Percentiles rank a stretch among this genome's conserved stretches.
Evolutionary conservation across 92 coral and sea anemone species (phyloP).

Genomic region (Meandrina meandrites): DNA sequence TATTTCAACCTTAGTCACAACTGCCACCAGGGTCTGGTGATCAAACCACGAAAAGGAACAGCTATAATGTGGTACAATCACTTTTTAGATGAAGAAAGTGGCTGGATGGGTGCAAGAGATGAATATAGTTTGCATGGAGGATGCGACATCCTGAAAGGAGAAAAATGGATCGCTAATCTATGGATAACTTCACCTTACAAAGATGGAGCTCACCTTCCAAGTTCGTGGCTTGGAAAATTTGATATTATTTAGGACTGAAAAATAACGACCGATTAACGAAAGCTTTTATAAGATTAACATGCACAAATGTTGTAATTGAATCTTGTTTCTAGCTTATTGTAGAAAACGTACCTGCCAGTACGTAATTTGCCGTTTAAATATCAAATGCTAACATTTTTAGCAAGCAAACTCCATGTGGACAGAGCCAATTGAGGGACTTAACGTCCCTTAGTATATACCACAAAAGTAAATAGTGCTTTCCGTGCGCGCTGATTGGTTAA

Average conservation of each 20-base stretch:
- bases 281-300: too few relatives aligned
- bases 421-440: too few relatives aligned
- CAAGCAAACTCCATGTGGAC: too few relatives aligned
- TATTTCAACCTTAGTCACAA: constrained; percentile 74
- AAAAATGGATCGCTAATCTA: constrained; percentile 95
- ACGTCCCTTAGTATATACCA: too few relatives aligned
- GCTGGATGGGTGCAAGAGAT: constrained; percentile 92
- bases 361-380: too few relatives aligned
- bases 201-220: constrained; percentile 60
- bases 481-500: too few relatives aligned
- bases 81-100: constrained; percentile 74
- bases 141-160: constrained; percentile 80
- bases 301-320: too few relatives aligned
- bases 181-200: constrained; percentile 85
- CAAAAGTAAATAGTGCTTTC: too few relatives aligned
- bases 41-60: constrained; percentile 85
- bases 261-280: not conserved
- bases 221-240: constrained; percentile 47
- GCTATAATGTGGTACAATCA: constrained; percentile 98
- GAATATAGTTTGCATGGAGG: constrained; percentile 93
- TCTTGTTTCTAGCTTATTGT: too few relatives aligned
- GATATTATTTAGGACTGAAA: constrained; percentile 16
- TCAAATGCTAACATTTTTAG: too few relatives aligned
- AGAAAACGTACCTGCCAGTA: too few relatives aligned
- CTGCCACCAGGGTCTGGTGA: constrained; percentile 75